Evolutionary conservation across 1,140 invertebrate species (phyloP), one percentile per base, ranked within the genome.

Genomic region (Saccostrea glomerata): DNA sequence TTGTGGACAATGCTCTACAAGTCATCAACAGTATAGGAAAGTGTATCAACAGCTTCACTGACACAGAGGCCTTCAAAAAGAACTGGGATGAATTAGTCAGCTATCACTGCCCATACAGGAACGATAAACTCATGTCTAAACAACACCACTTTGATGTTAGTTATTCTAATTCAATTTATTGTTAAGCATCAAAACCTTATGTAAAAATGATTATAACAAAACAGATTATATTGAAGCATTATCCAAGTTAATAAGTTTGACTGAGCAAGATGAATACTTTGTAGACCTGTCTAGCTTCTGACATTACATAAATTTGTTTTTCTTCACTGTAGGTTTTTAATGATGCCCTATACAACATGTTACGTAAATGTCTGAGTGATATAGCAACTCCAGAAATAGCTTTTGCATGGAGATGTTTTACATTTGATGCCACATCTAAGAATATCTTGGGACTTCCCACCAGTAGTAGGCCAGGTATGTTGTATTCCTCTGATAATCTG

Each of bases 91-190:
- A 94, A 85, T 89, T 94, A 3, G 88, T 92, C 11, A 83, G 47
- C 11, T 91, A 87, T 82, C 93, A 94, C 88, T 95, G 94, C 88
- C 94, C 94, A 7, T 94, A 94, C 87, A 86, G 92, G 23, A 86
- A 93, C 85, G 92, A 93, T 60, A 94, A 94, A 87, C 88, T 88
- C 12, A 91, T 92, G 88, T 94, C 93, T 25, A 94, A 94, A 90
- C 90, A 91, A 60, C 90, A 99, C 96, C 98, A 99, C 96, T 99
- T 99, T 94, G 98, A 99, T 98, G 98, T 98, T 96, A 96, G 96
- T 94, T 20, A 20, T 20, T 73, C 5, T 36, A 25, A 63, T 63
- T 20, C 6, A 60, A 17, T 60, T 0, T 5, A 20, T 17, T 15
- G 2, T 60, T 60, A 9, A 47, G 58, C 58, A 60, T 36, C 1